Base-by-base conservation (phyloP, 2,797 vertebrate genomes). In the Benthosema pterotum region DNA sequence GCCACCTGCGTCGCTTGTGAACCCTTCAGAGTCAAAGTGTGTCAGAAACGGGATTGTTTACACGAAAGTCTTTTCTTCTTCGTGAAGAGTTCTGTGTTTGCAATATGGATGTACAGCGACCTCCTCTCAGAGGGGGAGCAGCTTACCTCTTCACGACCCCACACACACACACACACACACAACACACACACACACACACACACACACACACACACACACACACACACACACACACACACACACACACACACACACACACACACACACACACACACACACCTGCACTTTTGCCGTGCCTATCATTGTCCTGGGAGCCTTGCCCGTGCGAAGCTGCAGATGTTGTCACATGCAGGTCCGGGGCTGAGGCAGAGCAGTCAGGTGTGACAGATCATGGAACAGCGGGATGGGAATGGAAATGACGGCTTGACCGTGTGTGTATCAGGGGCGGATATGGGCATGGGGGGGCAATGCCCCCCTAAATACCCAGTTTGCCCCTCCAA, bases 281-380 rank as follows among this genome's bases (percentile, higher is more conserved):
- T 42, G 38, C n/a, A 11, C 19, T 16, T 45, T 56, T 77, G 71
- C 74, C 78, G 67, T 71, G 62, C 63, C 48, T 66, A n/a, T 49
- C 48, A 60, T 54, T 42, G 72, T 87, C 88, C 79, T 87, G 60
- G 5, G 83, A 86, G 87, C 75, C 75, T 83, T 80, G 55, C 62
- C 55, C 80, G 11, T 1, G 16, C 50, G 47, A 72, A 54, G 72
- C 63, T 83, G 86, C 87, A 90, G 88, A 87, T 90, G 87, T 84
- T 88, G 70, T 60, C 52, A 5, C 63, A 67, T 66, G 67, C 71
- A 74, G 83, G 79, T 79, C 65, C 81, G 83, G 83, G 79, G 78
- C 85, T 48, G 54, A 77, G 68, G 71, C 45, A 7, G 74, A 71
- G 78, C 76, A 74, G 63, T 81, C 84, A 83, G 85, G 79, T 86